A percentile compares a stretch with the other conserved stretches of the same genome.
These are phyloP conservation scores for Prionace glauca DNA, from an alignment of 2,797 vertebrate species.

Conservation along the genomic window DNA sequence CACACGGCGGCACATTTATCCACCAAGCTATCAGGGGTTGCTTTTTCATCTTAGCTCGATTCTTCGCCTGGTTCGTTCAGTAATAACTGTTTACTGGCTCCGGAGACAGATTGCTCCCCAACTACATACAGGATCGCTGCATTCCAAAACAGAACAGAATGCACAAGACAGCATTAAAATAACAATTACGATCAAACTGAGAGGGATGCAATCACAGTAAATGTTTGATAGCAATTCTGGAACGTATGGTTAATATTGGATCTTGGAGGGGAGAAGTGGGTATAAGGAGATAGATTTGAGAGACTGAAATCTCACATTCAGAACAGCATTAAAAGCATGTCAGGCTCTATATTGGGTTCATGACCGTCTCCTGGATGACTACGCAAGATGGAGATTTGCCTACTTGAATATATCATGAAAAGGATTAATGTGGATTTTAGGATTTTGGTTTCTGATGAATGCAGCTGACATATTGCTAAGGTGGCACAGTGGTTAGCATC, in stretches of 20 bases:
- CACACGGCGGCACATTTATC: neutral
- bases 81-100: conserved; percentile 16
- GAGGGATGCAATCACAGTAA: neutral
- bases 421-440: neutral
- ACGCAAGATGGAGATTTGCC: neutral
- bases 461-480: no score
- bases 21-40: neutral
- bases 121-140: neutral
- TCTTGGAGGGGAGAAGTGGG: neutral
- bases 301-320: neutral
- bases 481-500: no score
- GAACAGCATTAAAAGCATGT: neutral
- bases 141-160: conserved; percentile 9
- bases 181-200: neutral
- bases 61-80: neutral
- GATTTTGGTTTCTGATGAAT: no score
- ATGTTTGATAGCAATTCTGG: neutral
- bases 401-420: neutral
- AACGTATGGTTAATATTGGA: neutral
- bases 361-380: neutral
- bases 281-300: neutral
- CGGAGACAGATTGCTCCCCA: neutral
- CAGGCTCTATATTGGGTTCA: no score
- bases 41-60: neutral
- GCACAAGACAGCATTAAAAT: neutral